Percentiles rank a stretch among this genome's conserved stretches.
phyloP scores from a whole-genome alignment of 2,113 vertebrate species.

The Cavia aperea region DNA sequence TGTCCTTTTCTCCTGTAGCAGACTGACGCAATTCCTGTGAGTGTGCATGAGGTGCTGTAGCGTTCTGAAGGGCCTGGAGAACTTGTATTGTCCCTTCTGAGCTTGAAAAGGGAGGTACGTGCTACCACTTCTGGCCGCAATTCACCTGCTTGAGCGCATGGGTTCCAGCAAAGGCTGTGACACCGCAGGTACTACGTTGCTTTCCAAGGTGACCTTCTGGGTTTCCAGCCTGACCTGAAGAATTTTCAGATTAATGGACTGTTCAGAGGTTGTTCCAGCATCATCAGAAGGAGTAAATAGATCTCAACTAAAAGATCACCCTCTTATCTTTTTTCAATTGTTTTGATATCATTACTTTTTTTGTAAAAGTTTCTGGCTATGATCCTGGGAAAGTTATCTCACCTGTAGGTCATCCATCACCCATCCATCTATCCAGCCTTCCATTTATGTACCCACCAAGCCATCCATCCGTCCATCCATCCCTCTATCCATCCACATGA shows the following conservation, averaged over 20 bases:
- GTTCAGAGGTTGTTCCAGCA: background rate
- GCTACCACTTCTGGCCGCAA: background rate
- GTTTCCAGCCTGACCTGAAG: background rate
- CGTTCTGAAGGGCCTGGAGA: background rate
- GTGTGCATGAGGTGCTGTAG: background rate
- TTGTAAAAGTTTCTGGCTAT: background rate
- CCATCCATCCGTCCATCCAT: background rate
- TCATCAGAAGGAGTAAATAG: background rate
- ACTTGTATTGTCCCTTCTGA: background rate
- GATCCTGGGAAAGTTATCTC: background rate
- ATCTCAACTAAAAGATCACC: background rate
- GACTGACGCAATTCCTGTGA: background rate
- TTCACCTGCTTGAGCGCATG: background rate
- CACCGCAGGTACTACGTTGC: background rate
- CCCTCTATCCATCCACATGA: background rate
- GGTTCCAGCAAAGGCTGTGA: background rate
- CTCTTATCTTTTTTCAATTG: background rate
- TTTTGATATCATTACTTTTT: background rate
- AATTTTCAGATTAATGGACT: background rate
- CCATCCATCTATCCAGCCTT: background rate
- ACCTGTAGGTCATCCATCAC: background rate
- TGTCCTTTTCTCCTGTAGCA: background rate
- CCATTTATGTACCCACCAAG: background rate
- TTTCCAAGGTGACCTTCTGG: background rate
- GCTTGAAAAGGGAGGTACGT: background rate